A percentile compares a stretch with the other conserved stretches of the same genome.
These are phyloP conservation scores for Crotalus helleri DNA, from an alignment of 2,113 vertebrate species.

Conservation along the genomic window DNA sequence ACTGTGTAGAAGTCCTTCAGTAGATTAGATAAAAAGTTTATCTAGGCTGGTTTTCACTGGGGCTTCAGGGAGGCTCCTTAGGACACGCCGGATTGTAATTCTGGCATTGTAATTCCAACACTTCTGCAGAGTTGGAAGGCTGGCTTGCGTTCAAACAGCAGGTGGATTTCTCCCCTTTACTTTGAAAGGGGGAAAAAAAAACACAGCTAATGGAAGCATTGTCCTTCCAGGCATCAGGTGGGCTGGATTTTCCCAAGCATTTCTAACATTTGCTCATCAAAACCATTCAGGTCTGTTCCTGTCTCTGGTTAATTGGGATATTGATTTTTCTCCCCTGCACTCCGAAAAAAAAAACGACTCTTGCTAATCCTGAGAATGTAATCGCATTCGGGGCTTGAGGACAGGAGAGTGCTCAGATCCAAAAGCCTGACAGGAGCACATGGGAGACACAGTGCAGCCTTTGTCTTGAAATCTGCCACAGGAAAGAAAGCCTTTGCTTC, in stretches of 20 bases:
- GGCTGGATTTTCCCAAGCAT: neutral
- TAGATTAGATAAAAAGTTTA: neutral
- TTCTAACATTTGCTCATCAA: slow-evolving; percentile 21
- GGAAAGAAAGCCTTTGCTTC: neutral
- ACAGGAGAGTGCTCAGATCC: neutral
- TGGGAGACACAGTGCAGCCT: neutral
- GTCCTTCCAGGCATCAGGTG: slow-evolving; percentile 11
- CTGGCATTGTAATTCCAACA: neutral
- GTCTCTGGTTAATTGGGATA: slow-evolving; percentile 17
- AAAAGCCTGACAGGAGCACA: neutral
- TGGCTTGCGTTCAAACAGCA: neutral
- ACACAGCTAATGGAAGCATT: neutral
- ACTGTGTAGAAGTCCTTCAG: neutral
- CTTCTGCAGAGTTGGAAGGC: neutral
- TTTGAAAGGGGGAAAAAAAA: too few species aligned
- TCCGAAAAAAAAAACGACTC: slow-evolving; percentile 3
- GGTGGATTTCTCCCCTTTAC: neutral
- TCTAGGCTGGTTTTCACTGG: neutral
- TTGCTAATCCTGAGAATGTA: slow-evolving; percentile 31
- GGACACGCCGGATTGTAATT: neutral
- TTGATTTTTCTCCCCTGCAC: neutral
- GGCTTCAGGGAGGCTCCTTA: too few species aligned
- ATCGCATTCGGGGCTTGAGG: slow-evolving; percentile 3
- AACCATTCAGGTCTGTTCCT: slow-evolving; percentile 7
- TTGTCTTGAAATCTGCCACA: neutral